These are phyloP conservation scores for Gnathonemus longibarbis DNA, from an alignment of 2,113 vertebrate species.

Conservation along the genomic window DNA sequence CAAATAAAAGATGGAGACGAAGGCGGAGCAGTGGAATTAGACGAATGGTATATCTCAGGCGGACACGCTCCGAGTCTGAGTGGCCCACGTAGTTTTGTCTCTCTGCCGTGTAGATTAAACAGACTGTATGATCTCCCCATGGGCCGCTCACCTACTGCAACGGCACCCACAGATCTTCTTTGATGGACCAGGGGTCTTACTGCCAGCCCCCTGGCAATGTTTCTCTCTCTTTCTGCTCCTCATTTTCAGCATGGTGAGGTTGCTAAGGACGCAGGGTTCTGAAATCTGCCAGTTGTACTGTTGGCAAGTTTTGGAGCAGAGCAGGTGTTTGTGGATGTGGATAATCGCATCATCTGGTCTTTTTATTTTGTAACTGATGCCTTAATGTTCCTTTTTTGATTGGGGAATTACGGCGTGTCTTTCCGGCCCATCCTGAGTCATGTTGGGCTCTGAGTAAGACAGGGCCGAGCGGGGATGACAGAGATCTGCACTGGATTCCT, in stretches of 20 bases:
- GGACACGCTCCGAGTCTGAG: not conserved
- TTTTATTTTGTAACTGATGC: not conserved
- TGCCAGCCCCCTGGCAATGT: not conserved
- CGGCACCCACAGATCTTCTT: not conserved
- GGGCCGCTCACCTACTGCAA: not conserved
- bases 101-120: conserved; percentile 13
- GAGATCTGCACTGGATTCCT: not conserved
- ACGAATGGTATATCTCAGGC: not conserved
- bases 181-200: too few relatives aligned
- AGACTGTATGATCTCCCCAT: not conserved
- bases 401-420: not conserved
- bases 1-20: not conserved
- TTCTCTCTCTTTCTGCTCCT: not conserved
- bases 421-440: not conserved
- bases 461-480: not conserved
- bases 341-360: not conserved
- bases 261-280: not conserved
- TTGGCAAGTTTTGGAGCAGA: not conserved
- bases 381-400: not conserved
- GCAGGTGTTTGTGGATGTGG: not conserved
- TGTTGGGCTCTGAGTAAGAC: not conserved
- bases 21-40: not conserved
- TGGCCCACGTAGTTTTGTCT: not conserved
- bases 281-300: not conserved
- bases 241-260: not conserved